Conservation (phyloP, 2,113 vertebrate genomes). For the Zosterops hypoxanthus region DNA sequence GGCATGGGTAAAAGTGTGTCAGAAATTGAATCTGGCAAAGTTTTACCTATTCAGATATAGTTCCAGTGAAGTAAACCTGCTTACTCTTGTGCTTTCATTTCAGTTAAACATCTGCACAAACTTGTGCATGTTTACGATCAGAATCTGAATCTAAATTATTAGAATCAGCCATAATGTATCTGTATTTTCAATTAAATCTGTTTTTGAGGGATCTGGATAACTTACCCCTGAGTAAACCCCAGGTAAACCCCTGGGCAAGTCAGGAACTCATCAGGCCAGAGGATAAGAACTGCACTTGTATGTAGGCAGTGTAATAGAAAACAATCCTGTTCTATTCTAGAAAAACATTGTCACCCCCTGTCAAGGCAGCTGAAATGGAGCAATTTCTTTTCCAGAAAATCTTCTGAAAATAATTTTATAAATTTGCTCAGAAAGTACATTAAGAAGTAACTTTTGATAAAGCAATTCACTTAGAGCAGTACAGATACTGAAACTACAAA, state of each 20-base stretch:
- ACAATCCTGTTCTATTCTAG: background rate
- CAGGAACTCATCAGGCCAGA: background rate
- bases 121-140: background rate
- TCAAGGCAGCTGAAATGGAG: accelerated
- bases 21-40: background rate
- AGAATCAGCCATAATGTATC: background rate
- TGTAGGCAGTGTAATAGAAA: background rate
- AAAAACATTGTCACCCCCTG: background rate
- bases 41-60: background rate
- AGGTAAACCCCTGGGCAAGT: background rate
- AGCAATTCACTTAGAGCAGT: background rate
- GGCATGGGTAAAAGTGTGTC: background rate
- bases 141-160: background rate
- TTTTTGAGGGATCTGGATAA: background rate
- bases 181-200: background rate
- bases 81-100: background rate
- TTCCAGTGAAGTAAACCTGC: background rate
- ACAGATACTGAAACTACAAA: background rate
- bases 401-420: background rate
- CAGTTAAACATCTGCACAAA: background rate
- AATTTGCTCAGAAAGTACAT: background rate
- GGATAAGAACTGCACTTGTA: background rate
- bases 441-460: background rate
- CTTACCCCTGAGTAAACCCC: background rate
- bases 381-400: background rate